Base-by-base conservation (phyloP, 1,140 invertebrate genomes). In the Adelges cooleyi region DNA sequence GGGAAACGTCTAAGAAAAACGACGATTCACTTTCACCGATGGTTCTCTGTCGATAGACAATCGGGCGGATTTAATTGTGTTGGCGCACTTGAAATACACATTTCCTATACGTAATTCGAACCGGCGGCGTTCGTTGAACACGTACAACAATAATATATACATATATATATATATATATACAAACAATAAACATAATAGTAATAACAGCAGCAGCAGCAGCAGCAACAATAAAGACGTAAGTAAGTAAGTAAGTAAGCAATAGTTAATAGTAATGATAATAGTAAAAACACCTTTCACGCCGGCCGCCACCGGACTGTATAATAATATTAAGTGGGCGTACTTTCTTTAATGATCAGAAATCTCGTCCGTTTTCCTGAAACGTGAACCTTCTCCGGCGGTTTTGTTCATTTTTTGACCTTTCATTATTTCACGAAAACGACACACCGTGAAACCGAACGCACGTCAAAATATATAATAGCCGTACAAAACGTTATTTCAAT, bases 21-120 rank as follows among this genome's bases (percentile, higher is more conserved):
- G 29, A 59, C 23, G 38, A 59, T 59, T 59, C 22, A 59, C 53
- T 44, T 44, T 59, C 53, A 25, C 38, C 27, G 13, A 44, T 56
- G n/a, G n/a, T n/a, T n/a, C n/a, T n/a, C 15, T 54, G 29, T 22
- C 36, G 40, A 38, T 54, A 54, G 52, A 59, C 53, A 27, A 59
- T 44, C 2, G 22, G 38, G 44, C 38, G 23, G 10, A 23, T 59
- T 59, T 59, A 44, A 59, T 59, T 59, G 53, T 59, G 23, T 40
- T 44, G 11, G 20, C 33, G 15, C 27, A 54, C 52, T 15, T 20
- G 38, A 54, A 38, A 40, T n/a, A n/a, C n/a, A n/a, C 20, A 9
- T 22, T 54, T n/a, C 52, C 52, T 22, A 54, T 22, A 22, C n/a
- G 18, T 4, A 22, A 22, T 33, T 40, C 25, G 38, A n/a, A 42